Conservation (phyloP, 1,140 invertebrate species). For the Drosophila rhopaloa region DNA sequence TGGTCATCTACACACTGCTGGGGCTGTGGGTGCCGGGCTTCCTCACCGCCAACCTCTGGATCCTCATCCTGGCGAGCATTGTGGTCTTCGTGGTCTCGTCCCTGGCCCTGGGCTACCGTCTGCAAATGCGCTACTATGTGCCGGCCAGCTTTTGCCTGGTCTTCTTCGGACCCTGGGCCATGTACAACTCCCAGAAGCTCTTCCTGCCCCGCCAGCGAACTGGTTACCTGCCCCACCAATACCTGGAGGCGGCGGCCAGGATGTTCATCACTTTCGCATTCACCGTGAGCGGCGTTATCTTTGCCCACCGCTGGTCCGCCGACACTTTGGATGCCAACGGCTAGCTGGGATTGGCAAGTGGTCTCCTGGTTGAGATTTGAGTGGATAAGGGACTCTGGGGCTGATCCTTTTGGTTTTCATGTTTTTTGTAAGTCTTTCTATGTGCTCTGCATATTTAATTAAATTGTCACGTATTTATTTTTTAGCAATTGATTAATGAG, state of each 20-base stretch:
- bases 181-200: slow-evolving; percentile 46
- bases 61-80: slow-evolving; percentile 49
- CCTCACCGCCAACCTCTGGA: slow-evolving; percentile 51
- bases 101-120: slow-evolving; percentile 2
- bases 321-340: slow-evolving; percentile 22
- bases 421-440: slow-evolving; percentile 13
- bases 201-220: slow-evolving; percentile 8
- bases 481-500: not conserved
- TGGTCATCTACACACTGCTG: slow-evolving; percentile 42
- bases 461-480: not conserved
- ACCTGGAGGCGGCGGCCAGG: slow-evolving; percentile 31
- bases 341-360: too few species aligned
- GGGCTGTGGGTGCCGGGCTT: slow-evolving; percentile 44
- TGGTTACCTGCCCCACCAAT: not conserved
- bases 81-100: slow-evolving; percentile 24
- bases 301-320: slow-evolving; percentile 8
- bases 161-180: slow-evolving; percentile 63
- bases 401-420: not conserved
- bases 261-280: slow-evolving; percentile 50
- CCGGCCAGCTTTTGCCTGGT: slow-evolving; percentile 38
- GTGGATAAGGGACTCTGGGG: not conserved
- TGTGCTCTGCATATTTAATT: not conserved
- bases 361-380: not conserved
- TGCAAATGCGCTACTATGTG: slow-evolving; percentile 50
- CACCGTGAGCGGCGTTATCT: slow-evolving; percentile 36